These are phyloP conservation scores for Spatulosminthurus flaviceps DNA, from an alignment of 2,888 invertebrate species.

Conservation along the genomic window DNA sequence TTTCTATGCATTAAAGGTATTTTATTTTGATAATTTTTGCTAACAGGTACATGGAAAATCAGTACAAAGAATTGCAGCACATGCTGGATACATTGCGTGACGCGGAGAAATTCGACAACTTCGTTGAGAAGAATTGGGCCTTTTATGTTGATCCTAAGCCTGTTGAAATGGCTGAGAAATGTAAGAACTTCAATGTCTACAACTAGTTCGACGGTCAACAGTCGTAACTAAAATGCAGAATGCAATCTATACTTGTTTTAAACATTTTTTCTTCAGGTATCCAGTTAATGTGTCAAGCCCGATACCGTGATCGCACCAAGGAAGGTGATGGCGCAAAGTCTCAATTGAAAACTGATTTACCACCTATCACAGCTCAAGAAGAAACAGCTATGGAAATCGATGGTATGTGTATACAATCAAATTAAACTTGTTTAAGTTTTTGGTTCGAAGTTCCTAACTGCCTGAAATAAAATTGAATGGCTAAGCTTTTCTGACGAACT, in stretches of 20 bases:
- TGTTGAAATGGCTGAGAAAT: constrained; percentile 36
- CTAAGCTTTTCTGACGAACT: no score
- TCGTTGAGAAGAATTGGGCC: constrained; percentile 23
- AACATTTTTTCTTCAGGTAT: no score
- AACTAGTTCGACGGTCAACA: no score
- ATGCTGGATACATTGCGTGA: constrained; percentile 20
- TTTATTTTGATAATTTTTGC: neutral
- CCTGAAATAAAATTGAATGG: no score
- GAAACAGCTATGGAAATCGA: neutral
- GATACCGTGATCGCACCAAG: neutral
- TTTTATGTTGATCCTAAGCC: constrained; percentile 35
- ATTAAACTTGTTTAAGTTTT: no score
- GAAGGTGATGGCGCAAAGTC: neutral
- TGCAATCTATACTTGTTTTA: no score
- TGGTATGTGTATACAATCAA: no score
- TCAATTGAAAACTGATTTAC: neutral
- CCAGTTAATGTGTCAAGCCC: constrained; percentile 28
- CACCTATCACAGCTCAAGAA: neutral
- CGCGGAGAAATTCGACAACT: constrained; percentile 19
- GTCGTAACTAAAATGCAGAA: no score
- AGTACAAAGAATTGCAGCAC: constrained; percentile 22
- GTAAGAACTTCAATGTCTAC: constrained; percentile 24
- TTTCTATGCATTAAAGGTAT: neutral
- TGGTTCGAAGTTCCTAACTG: no score
- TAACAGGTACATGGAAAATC: constrained; percentile 18